phyloP scores from a whole-genome alignment of 1,140 invertebrate species.

The Luehdorfia chinensis region DNA sequence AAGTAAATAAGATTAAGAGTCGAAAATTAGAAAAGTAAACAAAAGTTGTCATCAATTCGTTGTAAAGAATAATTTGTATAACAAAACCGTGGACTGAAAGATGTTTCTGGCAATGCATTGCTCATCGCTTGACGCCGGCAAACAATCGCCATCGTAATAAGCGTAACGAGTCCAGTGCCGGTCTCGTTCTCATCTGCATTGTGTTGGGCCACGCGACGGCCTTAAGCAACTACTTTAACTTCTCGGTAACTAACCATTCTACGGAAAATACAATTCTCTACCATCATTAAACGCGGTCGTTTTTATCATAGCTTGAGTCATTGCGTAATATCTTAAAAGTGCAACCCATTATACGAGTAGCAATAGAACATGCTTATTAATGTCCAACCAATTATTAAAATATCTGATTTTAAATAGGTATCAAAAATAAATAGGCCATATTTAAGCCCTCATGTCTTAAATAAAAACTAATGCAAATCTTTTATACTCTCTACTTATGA shows the following conservation, averaged over 20 bases:
- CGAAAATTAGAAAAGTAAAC: slow-evolving; percentile 16
- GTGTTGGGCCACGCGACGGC: slow-evolving; percentile 38
- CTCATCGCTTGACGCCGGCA: slow-evolving; percentile 38
- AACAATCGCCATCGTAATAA: slow-evolving; percentile 57
- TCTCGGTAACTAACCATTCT: slow-evolving; percentile 2
- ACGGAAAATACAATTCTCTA: slow-evolving; percentile 14
- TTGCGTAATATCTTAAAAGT: neutral
- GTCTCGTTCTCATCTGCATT: slow-evolving; percentile 54
- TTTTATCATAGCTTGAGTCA: neutral
- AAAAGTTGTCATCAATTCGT: neutral
- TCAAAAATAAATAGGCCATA: too few species aligned
- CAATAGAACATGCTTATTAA: neutral
- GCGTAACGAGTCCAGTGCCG: slow-evolving; percentile 52
- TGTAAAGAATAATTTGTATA: slow-evolving; percentile 22
- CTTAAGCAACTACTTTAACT: slow-evolving; percentile 22
- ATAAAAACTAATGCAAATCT: too few species aligned
- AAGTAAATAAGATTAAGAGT: neutral
- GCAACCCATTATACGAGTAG: neutral
- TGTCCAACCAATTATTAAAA: too few species aligned
- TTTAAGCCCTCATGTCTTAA: too few species aligned
- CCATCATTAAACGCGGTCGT: slow-evolving; percentile 1
- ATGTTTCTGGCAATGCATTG: slow-evolving; percentile 24
- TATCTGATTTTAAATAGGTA: too few species aligned
- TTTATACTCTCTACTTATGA: too few species aligned
- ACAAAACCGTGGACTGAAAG: slow-evolving; percentile 33